phyloP scores from a whole-genome alignment of 2,888 invertebrate species.

The Argynnis bischoffii region DNA sequence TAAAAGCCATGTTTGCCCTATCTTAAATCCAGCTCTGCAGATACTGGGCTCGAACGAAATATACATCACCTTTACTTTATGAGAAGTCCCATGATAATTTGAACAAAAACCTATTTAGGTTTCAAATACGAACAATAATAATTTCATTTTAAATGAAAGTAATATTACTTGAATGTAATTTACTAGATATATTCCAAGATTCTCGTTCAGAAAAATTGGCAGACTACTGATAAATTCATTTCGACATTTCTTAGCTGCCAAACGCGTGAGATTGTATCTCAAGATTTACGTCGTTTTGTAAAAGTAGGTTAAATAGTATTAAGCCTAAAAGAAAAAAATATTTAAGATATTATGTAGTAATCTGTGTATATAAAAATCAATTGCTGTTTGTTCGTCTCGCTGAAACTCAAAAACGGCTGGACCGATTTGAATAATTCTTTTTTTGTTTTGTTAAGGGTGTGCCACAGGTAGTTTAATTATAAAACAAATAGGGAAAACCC shows the following conservation, averaged over 20 bases:
- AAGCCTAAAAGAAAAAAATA: not conserved
- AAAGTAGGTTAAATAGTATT: slow-evolving; percentile 14
- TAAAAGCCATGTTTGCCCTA: too few relatives aligned
- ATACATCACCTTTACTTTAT: too few relatives aligned
- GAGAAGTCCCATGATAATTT: too few relatives aligned
- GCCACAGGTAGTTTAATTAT: too few relatives aligned
- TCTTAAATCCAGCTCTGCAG: too few relatives aligned
- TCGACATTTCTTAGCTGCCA: slow-evolving; percentile 4
- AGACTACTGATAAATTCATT: slow-evolving; percentile 15
- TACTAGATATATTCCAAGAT: not conserved
- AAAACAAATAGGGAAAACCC: too few relatives aligned
- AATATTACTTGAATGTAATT: not conserved
- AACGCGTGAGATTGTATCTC: slow-evolving; percentile 1
- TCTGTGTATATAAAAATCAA: too few relatives aligned
- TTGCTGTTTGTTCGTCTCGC: too few relatives aligned
- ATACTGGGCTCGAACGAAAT: too few relatives aligned
- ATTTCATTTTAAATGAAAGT: not conserved
- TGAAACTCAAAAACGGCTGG: too few relatives aligned
- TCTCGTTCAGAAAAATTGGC: slow-evolving; percentile 7
- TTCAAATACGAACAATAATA: not conserved
- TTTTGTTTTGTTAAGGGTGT: too few relatives aligned
- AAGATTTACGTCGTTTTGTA: slow-evolving; percentile 18
- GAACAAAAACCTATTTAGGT: not conserved
- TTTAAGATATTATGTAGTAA: not conserved
- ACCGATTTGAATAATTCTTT: too few relatives aligned